phyloP scores from a whole-genome alignment of 92 coral and sea anemone species.

The Pocillopora grandis region DNA sequence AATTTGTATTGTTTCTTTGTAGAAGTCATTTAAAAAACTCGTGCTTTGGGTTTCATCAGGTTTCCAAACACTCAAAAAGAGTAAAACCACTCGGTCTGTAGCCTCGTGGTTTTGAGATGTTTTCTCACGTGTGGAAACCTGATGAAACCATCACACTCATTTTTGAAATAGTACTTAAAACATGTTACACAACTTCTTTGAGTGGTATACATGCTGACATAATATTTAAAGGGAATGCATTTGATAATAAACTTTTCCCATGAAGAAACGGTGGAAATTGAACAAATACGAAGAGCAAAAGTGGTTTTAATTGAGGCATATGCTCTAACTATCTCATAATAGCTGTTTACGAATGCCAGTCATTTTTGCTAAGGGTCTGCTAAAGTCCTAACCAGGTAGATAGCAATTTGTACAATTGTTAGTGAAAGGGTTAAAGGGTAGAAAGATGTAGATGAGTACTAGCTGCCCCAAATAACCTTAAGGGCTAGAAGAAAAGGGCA shows the following conservation, averaged over 20 bases:
- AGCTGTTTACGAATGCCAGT: not conserved
- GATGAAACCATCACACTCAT: no score
- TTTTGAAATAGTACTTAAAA: no score
- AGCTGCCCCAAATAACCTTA: no score
- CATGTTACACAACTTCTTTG: not conserved
- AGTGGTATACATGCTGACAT: slow-evolving; percentile 11
- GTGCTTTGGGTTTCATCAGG: no score
- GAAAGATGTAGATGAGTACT: no score
- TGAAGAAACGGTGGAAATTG: slow-evolving; percentile 10
- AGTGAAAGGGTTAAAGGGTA: not conserved
- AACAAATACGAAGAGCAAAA: not conserved
- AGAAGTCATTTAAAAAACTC: no score
- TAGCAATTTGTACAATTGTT: not conserved
- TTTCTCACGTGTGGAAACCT: no score
- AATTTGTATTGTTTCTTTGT: no score
- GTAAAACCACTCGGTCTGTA: no score
- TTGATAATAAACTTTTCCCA: not conserved
- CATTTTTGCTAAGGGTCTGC: not conserved
- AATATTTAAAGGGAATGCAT: slow-evolving; percentile 8
- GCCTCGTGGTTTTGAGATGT: no score
- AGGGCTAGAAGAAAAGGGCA: no score
- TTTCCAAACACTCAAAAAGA: no score
- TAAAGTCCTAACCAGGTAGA: not conserved
- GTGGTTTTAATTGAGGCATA: not conserved
- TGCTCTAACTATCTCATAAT: slow-evolving; percentile 18